These are phyloP conservation scores for Enteromius mattozi DNA, from an alignment of 2,797 vertebrate species.

Conservation along the genomic window DNA sequence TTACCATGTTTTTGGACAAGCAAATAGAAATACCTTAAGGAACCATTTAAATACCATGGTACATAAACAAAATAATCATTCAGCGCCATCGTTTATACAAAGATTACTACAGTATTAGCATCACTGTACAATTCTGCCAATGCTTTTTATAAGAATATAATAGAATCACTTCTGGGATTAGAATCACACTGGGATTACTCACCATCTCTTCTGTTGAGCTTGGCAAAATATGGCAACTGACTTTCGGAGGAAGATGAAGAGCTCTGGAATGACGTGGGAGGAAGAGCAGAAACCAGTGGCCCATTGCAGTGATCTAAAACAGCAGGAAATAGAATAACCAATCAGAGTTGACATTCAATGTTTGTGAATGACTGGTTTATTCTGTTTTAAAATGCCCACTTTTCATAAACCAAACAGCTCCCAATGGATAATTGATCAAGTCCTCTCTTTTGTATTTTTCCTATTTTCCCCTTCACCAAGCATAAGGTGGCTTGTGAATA, in stretches of 20 bases:
- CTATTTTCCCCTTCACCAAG: neutral
- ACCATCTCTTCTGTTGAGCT: conserved; percentile 85
- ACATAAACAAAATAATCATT: neutral
- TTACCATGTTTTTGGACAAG: neutral
- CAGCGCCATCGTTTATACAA: neutral
- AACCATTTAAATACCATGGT: neutral
- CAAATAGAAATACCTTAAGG: neutral
- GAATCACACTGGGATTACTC: conserved; percentile 58
- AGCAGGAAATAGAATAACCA: conserved; percentile 4
- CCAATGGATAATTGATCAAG: neutral
- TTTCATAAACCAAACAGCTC: neutral
- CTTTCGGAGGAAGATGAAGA: conserved; percentile 78
- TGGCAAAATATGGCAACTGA: conserved; percentile 78
- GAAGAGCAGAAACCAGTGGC: conserved; percentile 78
- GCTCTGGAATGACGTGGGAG: conserved; percentile 81
- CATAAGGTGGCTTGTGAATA: neutral
- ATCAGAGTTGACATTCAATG: conserved; percentile 4
- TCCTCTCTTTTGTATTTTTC: no score
- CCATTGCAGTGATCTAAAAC: conserved; percentile 85
- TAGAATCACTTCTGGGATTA: neutral
- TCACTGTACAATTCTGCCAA: neutral
- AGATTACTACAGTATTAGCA: neutral
- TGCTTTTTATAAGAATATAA: neutral
- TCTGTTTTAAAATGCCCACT: neutral
- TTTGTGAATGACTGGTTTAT: neutral